phyloP scores from a whole-genome alignment of 2,888 invertebrate species.

The Drosophila affinis region DNA sequence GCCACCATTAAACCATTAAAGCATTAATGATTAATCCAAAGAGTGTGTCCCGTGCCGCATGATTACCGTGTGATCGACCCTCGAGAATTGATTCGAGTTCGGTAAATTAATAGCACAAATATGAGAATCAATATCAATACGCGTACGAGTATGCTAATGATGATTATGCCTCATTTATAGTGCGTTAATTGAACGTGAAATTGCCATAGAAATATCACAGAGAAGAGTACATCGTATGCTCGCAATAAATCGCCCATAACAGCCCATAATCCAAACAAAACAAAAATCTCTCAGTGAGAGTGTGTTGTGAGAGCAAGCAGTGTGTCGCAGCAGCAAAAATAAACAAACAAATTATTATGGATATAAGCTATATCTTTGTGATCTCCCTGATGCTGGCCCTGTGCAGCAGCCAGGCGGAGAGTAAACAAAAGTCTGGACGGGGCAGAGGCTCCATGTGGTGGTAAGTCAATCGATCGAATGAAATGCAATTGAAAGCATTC shows the following conservation, averaged over 20 bases:
- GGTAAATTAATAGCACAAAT: constrained; percentile 52
- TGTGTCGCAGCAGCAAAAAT: constrained; percentile 10
- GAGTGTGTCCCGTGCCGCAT: constrained; percentile 27
- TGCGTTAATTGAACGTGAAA: constrained; percentile 83
- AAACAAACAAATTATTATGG: constrained; percentile 76
- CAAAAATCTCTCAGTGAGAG: constrained; percentile 37
- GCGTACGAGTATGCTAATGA: constrained; percentile 62
- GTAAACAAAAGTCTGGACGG: constrained; percentile 87
- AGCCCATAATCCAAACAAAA: constrained; percentile 25
- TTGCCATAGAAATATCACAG: constrained; percentile 63
- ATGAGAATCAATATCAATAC: constrained; percentile 54
- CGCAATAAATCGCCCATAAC: constrained; percentile 29
- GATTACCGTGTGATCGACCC: constrained; percentile 40
- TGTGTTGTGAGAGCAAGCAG: constrained; percentile 18
- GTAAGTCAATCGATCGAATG: constrained; percentile 85
- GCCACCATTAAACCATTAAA: background rate
- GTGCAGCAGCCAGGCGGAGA: constrained; percentile 78
- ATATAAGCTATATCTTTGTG: constrained; percentile 80
- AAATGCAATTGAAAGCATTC: constrained; percentile 29
- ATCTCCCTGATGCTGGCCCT: constrained; percentile 78
- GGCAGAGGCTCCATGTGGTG: constrained; percentile 97
- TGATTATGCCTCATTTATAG: constrained; percentile 72
- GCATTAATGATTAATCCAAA: constrained; percentile 1
- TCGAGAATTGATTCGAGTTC: constrained; percentile 9
- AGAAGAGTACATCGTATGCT: background rate